A percentile compares a stretch with the other conserved stretches of the same genome.
phyloP scores from a whole-genome alignment of 2,797 vertebrate species.

The Lepilemur septentrionalis region DNA sequence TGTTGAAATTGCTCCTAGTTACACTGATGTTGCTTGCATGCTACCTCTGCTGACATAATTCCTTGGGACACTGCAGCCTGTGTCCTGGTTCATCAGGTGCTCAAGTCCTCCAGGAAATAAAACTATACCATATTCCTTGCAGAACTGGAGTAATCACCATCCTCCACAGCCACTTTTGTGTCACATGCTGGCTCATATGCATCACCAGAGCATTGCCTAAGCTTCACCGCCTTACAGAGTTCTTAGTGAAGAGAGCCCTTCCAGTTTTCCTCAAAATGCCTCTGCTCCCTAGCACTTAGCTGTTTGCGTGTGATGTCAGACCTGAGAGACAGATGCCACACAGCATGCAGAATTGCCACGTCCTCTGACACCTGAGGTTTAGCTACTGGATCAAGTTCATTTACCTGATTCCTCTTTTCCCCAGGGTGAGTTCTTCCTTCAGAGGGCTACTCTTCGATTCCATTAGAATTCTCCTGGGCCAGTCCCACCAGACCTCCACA shows the following conservation, averaged over 20 bases:
- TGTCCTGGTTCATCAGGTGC: background rate
- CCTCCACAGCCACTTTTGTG: background rate
- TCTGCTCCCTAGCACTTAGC: background rate
- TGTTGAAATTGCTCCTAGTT: background rate
- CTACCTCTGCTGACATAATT: background rate
- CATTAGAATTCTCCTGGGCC: background rate
- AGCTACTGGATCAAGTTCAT: background rate
- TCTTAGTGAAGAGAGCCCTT: background rate
- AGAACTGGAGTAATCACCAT: background rate
- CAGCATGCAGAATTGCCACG: background rate
- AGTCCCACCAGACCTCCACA: background rate
- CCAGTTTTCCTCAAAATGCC: background rate
- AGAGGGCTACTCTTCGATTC: background rate
- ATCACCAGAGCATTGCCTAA: background rate
- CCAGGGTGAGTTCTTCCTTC: background rate
- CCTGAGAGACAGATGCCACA: accelerated
- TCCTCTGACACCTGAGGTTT: background rate
- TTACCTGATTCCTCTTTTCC: background rate
- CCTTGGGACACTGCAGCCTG: background rate
- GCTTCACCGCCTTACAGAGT: background rate
- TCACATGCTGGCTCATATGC: background rate
- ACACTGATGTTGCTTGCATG: background rate
- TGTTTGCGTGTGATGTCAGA: background rate
- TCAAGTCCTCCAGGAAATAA: background rate
- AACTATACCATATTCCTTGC: background rate